Conservation (phyloP, 1,140 invertebrate genomes). For the Ectropis grisescens region DNA sequence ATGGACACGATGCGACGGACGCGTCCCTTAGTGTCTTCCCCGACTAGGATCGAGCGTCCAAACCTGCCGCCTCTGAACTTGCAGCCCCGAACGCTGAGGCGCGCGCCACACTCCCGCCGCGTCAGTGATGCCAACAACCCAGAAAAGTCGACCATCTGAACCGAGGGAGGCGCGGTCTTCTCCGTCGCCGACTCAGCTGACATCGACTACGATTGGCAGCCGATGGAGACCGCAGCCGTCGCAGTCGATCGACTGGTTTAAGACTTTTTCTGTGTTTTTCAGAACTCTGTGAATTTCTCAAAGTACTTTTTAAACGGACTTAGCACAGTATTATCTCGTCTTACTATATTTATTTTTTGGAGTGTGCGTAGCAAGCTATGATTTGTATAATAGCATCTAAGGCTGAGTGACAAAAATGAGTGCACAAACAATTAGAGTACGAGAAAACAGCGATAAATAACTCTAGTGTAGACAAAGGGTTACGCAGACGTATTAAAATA, state of each 20-base stretch:
- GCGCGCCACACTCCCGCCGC: conserved; percentile 72
- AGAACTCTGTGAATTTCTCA: too few relatives aligned
- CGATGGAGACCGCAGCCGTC: conserved; percentile 35
- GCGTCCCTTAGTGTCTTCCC: conserved; percentile 77
- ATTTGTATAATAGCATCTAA: too few relatives aligned
- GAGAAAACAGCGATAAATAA: too few relatives aligned
- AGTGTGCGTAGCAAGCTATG: too few relatives aligned
- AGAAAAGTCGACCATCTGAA: conserved; percentile 63
- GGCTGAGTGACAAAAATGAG: too few relatives aligned
- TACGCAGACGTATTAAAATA: too few relatives aligned
- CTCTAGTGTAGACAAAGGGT: too few relatives aligned
- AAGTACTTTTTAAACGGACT: too few relatives aligned
- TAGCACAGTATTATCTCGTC: too few relatives aligned
- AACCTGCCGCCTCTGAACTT: conserved; percentile 83
- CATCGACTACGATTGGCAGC: conserved; percentile 53
- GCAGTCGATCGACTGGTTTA: conserved; percentile 56
- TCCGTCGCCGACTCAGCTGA: conserved; percentile 61
- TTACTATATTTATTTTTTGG: too few relatives aligned
- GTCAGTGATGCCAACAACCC: conserved; percentile 74
- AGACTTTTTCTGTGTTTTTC: conserved; percentile 13
- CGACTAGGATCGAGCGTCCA: conserved; percentile 83
- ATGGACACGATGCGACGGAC: conserved; percentile 66
- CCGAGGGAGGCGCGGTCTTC: conserved; percentile 62
- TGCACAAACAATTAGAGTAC: too few relatives aligned
- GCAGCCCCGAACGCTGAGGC: conserved; percentile 72